Base-by-base conservation (phyloP, 2,888 invertebrate genomes). In the Laothoe populi region DNA sequence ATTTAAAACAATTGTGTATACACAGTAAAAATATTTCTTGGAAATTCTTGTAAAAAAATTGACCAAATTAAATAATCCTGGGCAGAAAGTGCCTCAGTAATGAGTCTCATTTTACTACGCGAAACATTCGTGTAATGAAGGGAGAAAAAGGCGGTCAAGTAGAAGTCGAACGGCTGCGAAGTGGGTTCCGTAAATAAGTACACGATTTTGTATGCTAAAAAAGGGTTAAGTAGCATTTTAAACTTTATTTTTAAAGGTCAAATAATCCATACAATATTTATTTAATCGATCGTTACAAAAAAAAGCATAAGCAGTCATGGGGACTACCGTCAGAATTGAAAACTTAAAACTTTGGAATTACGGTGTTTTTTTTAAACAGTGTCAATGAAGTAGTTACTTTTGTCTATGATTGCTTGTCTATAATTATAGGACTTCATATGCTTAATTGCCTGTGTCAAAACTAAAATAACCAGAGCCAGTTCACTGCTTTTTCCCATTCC, bases 101-200 rank as follows among this genome's bases (percentile, higher is more conserved):
- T 70, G 69, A 71, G 69, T 66, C 60, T 66, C 71, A 71, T 72
- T 75, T 72, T 72, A 67, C 73, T 66, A 57, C 57, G 65, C 64
- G 67, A 71, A 70, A 69, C 70, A 67, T 73, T 70, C 60, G 61
- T 64, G 60, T 63, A 64, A 69, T 66, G 66, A 66, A 63, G 67
- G 65, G 68, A 66, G 69, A 74, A 71, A 68, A 60, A 60, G 53
- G 40, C 53, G 53, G 53, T 53, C 53, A 35, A 53, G 53, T 53
- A 11, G 19, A 53, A 35, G 53, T 35, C 53, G 53, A 53, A 53
- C 19, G 19, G n/a, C 53, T 53, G 35, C 19, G 4, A 23, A 16
- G 48, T 24, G 40, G 23, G 21, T 48, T 60, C 40, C 46, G 60
- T 24, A 24, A 35, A 45, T n/a, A 0, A 10, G 16, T 46, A 45